These are phyloP conservation scores for Pecten maximus DNA, from an alignment of 2,888 invertebrate genomes.

Conservation along the genomic window DNA sequence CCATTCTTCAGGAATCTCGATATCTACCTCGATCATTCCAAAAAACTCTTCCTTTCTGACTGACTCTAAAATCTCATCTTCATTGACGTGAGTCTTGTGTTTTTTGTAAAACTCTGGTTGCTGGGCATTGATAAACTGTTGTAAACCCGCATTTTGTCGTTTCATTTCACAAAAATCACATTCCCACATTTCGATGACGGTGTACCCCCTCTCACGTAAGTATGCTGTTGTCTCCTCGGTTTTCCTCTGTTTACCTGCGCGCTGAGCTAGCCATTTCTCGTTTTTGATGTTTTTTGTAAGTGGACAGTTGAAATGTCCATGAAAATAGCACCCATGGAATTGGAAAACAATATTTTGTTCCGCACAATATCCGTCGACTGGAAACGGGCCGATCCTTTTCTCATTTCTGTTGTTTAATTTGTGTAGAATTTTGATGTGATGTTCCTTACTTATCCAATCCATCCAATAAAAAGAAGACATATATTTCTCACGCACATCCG, in stretches of 20 bases:
- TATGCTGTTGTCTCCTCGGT: too few relatives aligned
- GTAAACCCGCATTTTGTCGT: not conserved
- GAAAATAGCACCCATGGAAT: too few relatives aligned
- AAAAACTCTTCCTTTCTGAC: conserved; percentile 18
- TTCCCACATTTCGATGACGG: too few relatives aligned
- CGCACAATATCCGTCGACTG: conserved; percentile 12
- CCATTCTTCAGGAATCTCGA: conserved; percentile 7
- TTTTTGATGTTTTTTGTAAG: too few relatives aligned
- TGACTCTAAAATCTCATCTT: conserved; percentile 39
- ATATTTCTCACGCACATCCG: not conserved
- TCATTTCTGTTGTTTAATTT: not conserved
- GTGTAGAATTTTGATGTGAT: not conserved
- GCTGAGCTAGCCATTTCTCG: too few relatives aligned
- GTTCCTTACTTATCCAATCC: not conserved
- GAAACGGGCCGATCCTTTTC: not conserved
- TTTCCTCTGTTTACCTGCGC: too few relatives aligned
- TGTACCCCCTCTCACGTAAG: too few relatives aligned
- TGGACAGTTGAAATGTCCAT: too few relatives aligned
- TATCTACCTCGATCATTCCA: conserved; percentile 44
- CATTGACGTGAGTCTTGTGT: conserved; percentile 36
- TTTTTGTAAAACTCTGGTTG: conserved; percentile 36
- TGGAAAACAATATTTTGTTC: too few relatives aligned
- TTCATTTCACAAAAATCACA: not conserved
- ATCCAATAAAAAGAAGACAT: not conserved
- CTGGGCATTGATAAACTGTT: not conserved